phyloP scores from a whole-genome alignment of 1,140 invertebrate genomes.

The Pantala flavescens region DNA sequence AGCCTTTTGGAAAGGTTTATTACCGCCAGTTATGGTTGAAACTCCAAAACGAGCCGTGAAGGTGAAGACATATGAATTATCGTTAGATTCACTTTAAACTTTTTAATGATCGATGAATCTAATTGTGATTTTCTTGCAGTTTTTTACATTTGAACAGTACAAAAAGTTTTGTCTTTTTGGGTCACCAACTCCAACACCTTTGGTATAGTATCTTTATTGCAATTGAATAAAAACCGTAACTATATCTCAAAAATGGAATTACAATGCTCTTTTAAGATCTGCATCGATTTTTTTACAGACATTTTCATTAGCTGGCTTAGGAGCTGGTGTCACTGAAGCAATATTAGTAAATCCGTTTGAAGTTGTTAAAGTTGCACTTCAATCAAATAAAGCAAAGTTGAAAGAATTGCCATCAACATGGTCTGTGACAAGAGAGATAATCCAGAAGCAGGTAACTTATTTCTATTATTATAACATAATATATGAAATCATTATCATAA shows the following conservation, averaged over 20 bases:
- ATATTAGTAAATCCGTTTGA: conserved; percentile 89
- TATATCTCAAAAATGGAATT: neutral
- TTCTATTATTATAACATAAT: conserved; percentile 14
- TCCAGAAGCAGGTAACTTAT: conserved; percentile 44
- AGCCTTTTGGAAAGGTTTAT: conserved; percentile 83
- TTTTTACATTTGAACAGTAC: conserved; percentile 87
- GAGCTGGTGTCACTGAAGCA: conserved; percentile 77
- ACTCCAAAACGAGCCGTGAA: conserved; percentile 90
- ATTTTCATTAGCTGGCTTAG: conserved; percentile 73
- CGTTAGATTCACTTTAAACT: neutral
- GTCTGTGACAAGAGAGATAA: conserved; percentile 64
- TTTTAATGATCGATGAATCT: conserved; percentile 4
- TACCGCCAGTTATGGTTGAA: conserved; percentile 87
- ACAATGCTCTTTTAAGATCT: too few relatives aligned
- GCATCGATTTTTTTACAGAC: conserved; percentile 47
- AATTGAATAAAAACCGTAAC: neutral
- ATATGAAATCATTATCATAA: neutral
- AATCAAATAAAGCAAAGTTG: conserved; percentile 49
- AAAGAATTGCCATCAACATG: conserved; percentile 58
- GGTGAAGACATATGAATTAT: conserved; percentile 30
- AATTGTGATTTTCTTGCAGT: conserved; percentile 40
- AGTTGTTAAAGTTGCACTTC: conserved; percentile 81
- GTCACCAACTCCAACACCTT: conserved; percentile 52
- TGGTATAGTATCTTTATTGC: conserved; percentile 40
- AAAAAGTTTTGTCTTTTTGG: conserved; percentile 75